Percentiles rank a stretch among this genome's conserved stretches.
These are phyloP conservation scores for Euplexia lucipara DNA, from an alignment of 2,888 invertebrate species.

Conservation along the genomic window DNA sequence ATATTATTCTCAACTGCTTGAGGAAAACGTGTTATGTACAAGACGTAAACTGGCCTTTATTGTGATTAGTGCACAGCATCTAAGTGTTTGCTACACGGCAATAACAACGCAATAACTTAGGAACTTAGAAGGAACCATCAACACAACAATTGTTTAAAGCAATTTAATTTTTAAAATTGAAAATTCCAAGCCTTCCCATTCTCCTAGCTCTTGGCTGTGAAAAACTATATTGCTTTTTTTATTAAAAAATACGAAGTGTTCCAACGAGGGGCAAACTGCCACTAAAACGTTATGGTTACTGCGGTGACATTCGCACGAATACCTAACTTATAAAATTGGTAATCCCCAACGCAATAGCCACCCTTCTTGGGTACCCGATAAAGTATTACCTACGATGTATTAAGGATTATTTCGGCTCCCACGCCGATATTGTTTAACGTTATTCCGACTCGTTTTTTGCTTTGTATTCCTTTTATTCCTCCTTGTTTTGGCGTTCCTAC, in stretches of 20 bases:
- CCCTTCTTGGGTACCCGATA: constrained; percentile 76
- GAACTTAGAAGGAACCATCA: constrained; percentile 54
- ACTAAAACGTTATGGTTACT: constrained; percentile 89
- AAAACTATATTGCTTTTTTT: constrained; percentile 87
- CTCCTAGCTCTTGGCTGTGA: constrained; percentile 75
- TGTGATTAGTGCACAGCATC: constrained; percentile 22
- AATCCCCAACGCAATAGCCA: constrained; percentile 76
- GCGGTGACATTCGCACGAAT: constrained; percentile 87
- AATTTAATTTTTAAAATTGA: constrained; percentile 81
- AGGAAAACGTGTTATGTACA: constrained; percentile 23
- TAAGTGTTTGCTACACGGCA: constrained; percentile 8
- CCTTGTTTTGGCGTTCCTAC: constrained; percentile 46
- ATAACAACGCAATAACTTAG: constrained; percentile 46
- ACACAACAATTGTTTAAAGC: constrained; percentile 64
- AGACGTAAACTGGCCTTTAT: neutral
- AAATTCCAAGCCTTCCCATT: constrained; percentile 78
- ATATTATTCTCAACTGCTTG: constrained; percentile 32
- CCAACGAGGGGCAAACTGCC: constrained; percentile 87
- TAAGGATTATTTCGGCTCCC: constrained; percentile 76
- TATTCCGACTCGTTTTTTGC: constrained; percentile 67
- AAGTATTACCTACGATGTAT: constrained; percentile 79
- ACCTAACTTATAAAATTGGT: constrained; percentile 89
- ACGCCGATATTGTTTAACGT: constrained; percentile 75
- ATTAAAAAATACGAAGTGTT: constrained; percentile 87
- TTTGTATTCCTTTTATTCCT: constrained; percentile 66